Evolutionary conservation across 1,140 invertebrate species (phyloP).

Genomic region (Eupristina koningsbergeri): DNA sequence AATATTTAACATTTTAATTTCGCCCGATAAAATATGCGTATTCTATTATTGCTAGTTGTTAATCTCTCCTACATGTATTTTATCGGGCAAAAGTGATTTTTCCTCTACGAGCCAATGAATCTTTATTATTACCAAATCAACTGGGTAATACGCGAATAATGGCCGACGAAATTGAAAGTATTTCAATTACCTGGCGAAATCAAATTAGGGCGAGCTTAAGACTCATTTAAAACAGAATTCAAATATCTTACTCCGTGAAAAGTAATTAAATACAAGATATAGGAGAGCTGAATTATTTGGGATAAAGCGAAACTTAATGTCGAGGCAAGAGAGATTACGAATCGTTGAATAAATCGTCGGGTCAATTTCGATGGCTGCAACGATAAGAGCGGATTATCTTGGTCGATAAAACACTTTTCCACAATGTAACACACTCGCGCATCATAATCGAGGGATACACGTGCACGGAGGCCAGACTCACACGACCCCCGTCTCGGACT

Average conservation of each 20-base stretch:
- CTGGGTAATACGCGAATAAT: neutral
- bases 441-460: no score
- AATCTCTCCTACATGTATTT: neutral
- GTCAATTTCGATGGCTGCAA: neutral
- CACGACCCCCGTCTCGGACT: no score
- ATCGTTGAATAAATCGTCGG: neutral
- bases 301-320: neutral
- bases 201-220: neutral
- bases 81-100: neutral
- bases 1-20: no score
- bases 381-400: conserved; percentile 15
- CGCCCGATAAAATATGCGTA: neutral
- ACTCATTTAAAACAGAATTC: neutral
- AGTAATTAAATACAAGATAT: neutral
- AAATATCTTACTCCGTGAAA: neutral
- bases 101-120: neutral
- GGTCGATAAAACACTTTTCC: neutral
- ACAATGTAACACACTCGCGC: no score
- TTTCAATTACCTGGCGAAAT: neutral
- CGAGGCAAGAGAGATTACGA: neutral
- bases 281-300: neutral
- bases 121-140: neutral
- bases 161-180: neutral
- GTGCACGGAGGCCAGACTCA: no score
- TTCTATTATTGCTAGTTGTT: neutral